A percentile compares a stretch with the other conserved stretches of the same genome.
Evolutionary conservation across 2,797 vertebrate genomes (phyloP).

Genomic region (Otolemur crassicaudatus): DNA sequence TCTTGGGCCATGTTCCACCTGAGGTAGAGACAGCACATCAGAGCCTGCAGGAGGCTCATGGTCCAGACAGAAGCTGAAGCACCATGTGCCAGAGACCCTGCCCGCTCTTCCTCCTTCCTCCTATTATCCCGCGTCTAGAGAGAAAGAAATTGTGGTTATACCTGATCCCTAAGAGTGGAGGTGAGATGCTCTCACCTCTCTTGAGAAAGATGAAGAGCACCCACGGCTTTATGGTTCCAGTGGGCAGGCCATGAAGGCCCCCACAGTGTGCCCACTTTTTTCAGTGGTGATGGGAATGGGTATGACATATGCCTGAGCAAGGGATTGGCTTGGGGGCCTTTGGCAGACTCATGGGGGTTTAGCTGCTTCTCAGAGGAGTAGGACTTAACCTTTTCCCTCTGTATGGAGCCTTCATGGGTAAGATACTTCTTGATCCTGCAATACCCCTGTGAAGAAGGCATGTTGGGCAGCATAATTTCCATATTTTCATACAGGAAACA

Average conservation of each 20-base stretch:
- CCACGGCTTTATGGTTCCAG: neutral
- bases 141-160: neutral
- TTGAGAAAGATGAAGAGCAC: neutral
- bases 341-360: neutral
- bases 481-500: neutral
- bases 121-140: neutral
- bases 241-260: neutral
- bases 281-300: neutral
- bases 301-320: neutral
- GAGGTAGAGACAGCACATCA: neutral
- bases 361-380: neutral
- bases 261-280: neutral
- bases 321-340: neutral
- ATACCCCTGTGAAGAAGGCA: neutral
- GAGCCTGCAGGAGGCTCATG: too few relatives aligned
- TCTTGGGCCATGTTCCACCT: neutral
- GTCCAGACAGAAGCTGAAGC: neutral
- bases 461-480: neutral
- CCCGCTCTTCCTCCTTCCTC: neutral
- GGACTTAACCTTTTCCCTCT: neutral
- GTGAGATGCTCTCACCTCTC: neutral
- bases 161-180: neutral
- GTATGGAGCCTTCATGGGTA: neutral
- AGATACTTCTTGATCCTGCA: neutral
- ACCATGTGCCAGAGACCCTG: accelerated